A percentile compares a stretch with the other conserved stretches of the same genome.
Conservation (phyloP, 2,113 vertebrate species). For the Coracopsis vasa region DNA sequence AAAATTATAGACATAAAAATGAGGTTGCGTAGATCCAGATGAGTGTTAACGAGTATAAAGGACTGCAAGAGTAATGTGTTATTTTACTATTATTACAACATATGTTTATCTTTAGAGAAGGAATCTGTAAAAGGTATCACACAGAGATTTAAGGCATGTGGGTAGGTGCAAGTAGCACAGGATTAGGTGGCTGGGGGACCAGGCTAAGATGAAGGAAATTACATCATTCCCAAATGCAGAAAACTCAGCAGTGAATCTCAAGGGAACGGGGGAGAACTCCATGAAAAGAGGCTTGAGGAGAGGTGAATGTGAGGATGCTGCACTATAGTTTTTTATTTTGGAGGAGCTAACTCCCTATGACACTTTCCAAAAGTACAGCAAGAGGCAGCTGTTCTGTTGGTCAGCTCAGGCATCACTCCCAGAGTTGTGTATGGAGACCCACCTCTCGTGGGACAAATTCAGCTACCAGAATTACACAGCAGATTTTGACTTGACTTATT, state of each 20-base stretch:
- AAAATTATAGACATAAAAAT: constrained; percentile 58
- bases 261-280: neutral
- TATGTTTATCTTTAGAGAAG: constrained; percentile 67
- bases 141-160: constrained; percentile 1
- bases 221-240: neutral
- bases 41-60: constrained; percentile 53
- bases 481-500: neutral
- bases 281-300: neutral
- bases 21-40: constrained; percentile 59
- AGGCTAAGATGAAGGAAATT: constrained; percentile 9
- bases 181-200: constrained; percentile 37
- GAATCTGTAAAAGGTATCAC: constrained; percentile 38
- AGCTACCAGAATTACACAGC: neutral
- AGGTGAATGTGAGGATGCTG: neutral
- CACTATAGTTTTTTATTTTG: neutral
- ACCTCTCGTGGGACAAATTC: neutral
- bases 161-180: constrained; percentile 47
- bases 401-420: neutral
- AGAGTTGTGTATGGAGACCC: rapidly evolving
- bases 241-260: neutral
- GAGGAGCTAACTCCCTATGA: neutral
- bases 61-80: constrained; percentile 21
- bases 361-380: neutral
- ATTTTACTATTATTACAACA: constrained; percentile 64
- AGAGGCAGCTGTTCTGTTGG: neutral